Base-by-base conservation (phyloP, 2,797 vertebrate species). In the Rhodeus uyekii region DNA sequence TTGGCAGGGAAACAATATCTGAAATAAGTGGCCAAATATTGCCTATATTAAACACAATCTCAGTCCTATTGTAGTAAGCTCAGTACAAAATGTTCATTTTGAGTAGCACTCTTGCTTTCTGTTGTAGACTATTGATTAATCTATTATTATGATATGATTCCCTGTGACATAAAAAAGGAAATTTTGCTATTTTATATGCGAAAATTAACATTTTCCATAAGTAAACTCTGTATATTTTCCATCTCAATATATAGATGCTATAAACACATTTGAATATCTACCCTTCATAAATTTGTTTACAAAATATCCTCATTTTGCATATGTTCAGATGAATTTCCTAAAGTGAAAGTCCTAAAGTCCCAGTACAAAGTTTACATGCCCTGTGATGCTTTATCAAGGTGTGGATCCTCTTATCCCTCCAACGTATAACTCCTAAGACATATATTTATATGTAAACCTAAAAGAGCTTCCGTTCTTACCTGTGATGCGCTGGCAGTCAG, bases 361-460 rank as follows among this genome's bases (percentile, higher is more conserved):
- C 46, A 32, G 63, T 18, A 58, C 61, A 76, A 82, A 82, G 80
- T 80, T 81, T 39, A 64, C 55, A 60, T 58, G 8, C 24, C 34
- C 18, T 34, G n/a, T 10, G 24, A 12, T 9, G 27, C 42, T 44
- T 2, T 29, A 42, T 29, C 5, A 61, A 61, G 19, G 19, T 46
- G 50, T 36, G 29, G 8, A 46, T 36, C 32, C 1, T 50, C 9
- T 5, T 27, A 64, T 74, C 27, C 18, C 36, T 53, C 36, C 18
- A n/a, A 24, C 14, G 3, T 42, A 29, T 27, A 44, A 44, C 29
- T 79, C 18, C 8, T 38, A 73, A 55, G 3, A 14, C 32, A 73
- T n/a, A n/a, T 1, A 42, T 50, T 53, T 22, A 1, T 27, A n/a
- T 42, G 39, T 6, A 39, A 39, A 38, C 19, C 7, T 5, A 46